Percentiles rank a stretch among this genome's conserved stretches.
Conservation (phyloP, 2,888 invertebrate genomes). For the Cetonia aurata region DNA sequence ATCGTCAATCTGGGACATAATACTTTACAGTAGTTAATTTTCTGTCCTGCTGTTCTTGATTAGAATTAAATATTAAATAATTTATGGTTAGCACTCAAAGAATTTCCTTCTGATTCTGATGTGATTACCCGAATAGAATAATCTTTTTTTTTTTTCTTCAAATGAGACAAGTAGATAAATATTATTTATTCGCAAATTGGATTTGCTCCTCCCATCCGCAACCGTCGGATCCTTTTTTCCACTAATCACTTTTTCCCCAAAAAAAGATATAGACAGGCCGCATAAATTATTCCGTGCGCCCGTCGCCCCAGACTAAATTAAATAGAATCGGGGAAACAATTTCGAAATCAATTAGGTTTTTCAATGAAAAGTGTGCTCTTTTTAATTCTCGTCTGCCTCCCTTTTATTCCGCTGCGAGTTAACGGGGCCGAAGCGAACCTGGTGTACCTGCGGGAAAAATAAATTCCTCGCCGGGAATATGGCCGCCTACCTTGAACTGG, state of each 20-base stretch:
- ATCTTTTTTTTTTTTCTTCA: too few relatives aligned
- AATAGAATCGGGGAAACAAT: constrained; percentile 13
- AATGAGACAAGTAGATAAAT: constrained; percentile 11
- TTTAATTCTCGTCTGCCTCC: constrained; percentile 5
- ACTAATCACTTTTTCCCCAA: constrained; percentile 2
- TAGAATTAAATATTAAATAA: too few relatives aligned
- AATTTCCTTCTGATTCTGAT: too few relatives aligned
- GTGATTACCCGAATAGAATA: too few relatives aligned
- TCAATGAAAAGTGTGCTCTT: constrained; percentile 22
- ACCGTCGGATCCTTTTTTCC: neutral
- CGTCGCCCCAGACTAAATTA: constrained; percentile 12
- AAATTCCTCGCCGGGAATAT: neutral
- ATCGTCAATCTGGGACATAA: too few relatives aligned
- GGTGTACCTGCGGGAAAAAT: neutral
- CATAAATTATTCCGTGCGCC: constrained; percentile 23
- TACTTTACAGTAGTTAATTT: too few relatives aligned
- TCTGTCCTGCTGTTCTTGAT: too few relatives aligned
- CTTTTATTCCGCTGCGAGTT: neutral
- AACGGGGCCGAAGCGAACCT: neutral
- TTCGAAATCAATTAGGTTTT: constrained; percentile 27
- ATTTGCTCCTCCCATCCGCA: neutral
- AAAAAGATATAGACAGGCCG: neutral
- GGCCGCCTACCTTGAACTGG: neutral
- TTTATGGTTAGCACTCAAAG: too few relatives aligned
- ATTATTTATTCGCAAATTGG: constrained; percentile 4